Percentiles rank a stretch among this genome's conserved stretches.
Conservation (phyloP, 2,113 vertebrate genomes). For the Gnathonemus echidnorhynchus region DNA sequence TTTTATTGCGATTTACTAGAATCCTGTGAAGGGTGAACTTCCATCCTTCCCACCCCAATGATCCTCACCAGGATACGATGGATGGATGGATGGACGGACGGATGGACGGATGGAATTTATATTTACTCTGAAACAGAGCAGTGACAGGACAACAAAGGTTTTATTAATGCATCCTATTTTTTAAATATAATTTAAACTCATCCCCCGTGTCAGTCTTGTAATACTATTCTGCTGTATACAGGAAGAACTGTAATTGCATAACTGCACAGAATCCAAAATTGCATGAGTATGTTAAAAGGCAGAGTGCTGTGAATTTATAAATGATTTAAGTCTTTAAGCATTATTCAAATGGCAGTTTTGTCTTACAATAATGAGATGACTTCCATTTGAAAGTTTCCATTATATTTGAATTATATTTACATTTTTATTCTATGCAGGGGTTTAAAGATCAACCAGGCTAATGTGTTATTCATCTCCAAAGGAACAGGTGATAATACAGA, state of each 20-base stretch:
- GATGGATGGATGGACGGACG: background rate
- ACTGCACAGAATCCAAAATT: background rate
- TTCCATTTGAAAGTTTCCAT: background rate
- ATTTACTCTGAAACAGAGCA: background rate
- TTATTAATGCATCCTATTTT: background rate
- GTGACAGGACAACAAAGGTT: background rate
- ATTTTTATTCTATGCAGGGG: slow-evolving; percentile 10
- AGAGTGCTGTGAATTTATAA: background rate
- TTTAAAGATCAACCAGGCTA: background rate
- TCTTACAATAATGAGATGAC: slow-evolving; percentile 7
- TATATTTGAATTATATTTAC: slow-evolving; percentile 16
- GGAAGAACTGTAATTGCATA: background rate
- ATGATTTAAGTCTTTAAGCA: background rate
- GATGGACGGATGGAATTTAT: background rate
- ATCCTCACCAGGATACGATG: background rate
- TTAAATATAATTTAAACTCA: background rate
- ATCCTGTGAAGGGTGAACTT: background rate
- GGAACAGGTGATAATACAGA: background rate
- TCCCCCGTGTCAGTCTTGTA: background rate
- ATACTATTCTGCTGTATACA: background rate
- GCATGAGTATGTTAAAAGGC: background rate
- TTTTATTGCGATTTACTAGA: background rate
- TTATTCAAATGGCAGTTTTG: background rate
- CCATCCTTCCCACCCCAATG: background rate
- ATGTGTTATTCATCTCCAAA: background rate